Evolutionary conservation across 2,113 vertebrate genomes (phyloP).

Genomic region (Datnioides undecimradiatus): DNA sequence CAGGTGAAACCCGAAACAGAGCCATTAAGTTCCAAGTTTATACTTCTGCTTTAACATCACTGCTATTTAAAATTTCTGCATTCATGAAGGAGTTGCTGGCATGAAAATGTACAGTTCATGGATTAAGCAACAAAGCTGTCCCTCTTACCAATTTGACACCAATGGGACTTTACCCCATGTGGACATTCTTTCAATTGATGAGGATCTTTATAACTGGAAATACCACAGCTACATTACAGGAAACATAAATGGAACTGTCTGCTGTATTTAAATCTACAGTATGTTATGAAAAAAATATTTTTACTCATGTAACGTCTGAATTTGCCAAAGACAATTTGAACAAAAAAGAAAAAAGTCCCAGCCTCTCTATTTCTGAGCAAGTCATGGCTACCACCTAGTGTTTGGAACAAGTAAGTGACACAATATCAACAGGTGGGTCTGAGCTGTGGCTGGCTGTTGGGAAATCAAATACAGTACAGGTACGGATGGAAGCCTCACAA

Average conservation of each 20-base stretch:
- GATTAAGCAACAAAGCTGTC: not conserved
- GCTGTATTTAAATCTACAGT: not conserved
- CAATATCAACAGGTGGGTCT: too few species aligned
- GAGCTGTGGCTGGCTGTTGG: too few species aligned
- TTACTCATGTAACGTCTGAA: not conserved
- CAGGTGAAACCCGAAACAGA: constrained; percentile 71
- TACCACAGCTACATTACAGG: not conserved
- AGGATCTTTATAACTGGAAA: constrained; percentile 4
- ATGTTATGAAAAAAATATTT: not conserved
- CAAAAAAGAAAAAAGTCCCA: not conserved
- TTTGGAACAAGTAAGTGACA: constrained; percentile 10
- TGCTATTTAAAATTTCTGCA: constrained; percentile 10
- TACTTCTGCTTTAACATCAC: constrained; percentile 18
- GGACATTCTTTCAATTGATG: constrained; percentile 32
- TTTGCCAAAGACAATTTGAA: not conserved
- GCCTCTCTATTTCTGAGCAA: not conserved
- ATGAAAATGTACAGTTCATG: not conserved
- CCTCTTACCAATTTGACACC: not conserved
- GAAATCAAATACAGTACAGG: too few species aligned
- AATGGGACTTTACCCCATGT: not conserved
- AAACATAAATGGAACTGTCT: not conserved
- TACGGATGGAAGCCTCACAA: too few species aligned
- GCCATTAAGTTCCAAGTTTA: constrained; percentile 46
- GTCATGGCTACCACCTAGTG: constrained; percentile 65
- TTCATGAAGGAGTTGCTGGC: not conserved